Percentiles rank a stretch among this genome's conserved stretches.
Evolutionary conservation across 2,888 invertebrate genomes (phyloP).

Genomic region (Coecobrya sp.): DNA sequence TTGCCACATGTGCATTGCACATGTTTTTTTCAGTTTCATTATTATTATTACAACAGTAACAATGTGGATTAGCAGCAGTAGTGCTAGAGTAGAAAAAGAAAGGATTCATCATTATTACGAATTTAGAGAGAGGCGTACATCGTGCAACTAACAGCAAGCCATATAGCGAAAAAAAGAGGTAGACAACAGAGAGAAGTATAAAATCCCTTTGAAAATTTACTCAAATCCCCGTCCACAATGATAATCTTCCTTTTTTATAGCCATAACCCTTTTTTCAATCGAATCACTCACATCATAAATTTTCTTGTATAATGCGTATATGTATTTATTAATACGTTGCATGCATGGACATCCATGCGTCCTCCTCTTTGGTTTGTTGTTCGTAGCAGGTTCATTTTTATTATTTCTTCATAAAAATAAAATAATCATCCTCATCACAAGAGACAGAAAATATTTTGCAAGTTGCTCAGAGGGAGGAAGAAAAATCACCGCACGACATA

Average conservation of each 20-base stretch:
- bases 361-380: not conserved
- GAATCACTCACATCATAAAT: conserved; percentile 44
- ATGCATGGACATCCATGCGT: conserved; percentile 26
- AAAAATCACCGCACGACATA: conserved; percentile 61
- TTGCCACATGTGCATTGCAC: conserved; percentile 77
- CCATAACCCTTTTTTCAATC: conserved; percentile 42
- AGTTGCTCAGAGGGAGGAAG: conserved; percentile 42
- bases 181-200: not conserved
- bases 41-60: conserved; percentile 1
- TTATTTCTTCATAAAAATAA: conserved; percentile 24
- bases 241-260: not conserved
- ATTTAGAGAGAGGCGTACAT: conserved; percentile 64
- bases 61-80: conserved; percentile 4
- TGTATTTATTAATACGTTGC: conserved; percentile 27
- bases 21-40: conserved; percentile 44
- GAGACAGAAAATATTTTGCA: conserved; percentile 48
- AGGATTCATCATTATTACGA: conserved; percentile 21
- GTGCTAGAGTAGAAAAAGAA: not conserved
- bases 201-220: conserved; percentile 37
- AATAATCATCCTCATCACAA: not conserved
- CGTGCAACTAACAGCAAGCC: conserved; percentile 20
- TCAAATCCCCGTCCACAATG: not conserved
- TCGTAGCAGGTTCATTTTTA: conserved; percentile 50
- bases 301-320: conserved; percentile 40
- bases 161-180: not conserved